A percentile compares a stretch with the other conserved stretches of the same genome.
These are phyloP conservation scores for Chascanopsetta lugubris DNA, from an alignment of 2,113 vertebrate species.

Conservation along the genomic window DNA sequence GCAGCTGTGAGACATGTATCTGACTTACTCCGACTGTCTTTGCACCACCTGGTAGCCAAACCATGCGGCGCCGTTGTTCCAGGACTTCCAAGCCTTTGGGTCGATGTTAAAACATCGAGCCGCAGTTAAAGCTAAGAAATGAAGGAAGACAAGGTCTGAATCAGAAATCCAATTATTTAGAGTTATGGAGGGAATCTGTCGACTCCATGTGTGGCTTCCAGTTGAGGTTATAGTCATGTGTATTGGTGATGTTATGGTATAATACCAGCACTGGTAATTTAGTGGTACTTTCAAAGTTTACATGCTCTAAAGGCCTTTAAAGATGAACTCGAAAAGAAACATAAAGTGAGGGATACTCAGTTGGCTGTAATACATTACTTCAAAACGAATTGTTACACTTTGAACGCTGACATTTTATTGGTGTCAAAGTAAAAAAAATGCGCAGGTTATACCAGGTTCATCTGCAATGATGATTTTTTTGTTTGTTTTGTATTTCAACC, in stretches of 20 bases:
- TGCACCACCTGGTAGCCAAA: constrained; percentile 81
- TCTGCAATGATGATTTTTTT: no score
- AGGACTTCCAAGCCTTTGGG: constrained; percentile 62
- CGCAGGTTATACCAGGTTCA: no score
- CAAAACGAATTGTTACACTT: no score
- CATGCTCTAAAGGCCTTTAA: no score
- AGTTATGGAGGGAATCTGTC: background rate
- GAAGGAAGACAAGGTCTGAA: background rate
- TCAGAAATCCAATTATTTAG: background rate
- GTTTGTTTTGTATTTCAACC: no score
- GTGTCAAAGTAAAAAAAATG: no score
- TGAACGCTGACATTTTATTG: no score
- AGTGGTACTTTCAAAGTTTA: no score
- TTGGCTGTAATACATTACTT: background rate
- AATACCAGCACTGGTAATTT: no score
- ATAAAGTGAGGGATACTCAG: background rate
- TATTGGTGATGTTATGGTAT: no score
- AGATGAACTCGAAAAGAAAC: no score
- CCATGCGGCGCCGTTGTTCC: constrained; percentile 24
- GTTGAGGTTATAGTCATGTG: background rate
- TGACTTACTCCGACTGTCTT: constrained; percentile 48
- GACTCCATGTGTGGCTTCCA: background rate
- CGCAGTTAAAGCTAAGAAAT: constrained; percentile 49
- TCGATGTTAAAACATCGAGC: constrained; percentile 72
- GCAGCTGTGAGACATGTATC: background rate